These are phyloP conservation scores for Forbesichthys agassizii DNA, from an alignment of 2,113 vertebrate genomes.

Conservation along the genomic window DNA sequence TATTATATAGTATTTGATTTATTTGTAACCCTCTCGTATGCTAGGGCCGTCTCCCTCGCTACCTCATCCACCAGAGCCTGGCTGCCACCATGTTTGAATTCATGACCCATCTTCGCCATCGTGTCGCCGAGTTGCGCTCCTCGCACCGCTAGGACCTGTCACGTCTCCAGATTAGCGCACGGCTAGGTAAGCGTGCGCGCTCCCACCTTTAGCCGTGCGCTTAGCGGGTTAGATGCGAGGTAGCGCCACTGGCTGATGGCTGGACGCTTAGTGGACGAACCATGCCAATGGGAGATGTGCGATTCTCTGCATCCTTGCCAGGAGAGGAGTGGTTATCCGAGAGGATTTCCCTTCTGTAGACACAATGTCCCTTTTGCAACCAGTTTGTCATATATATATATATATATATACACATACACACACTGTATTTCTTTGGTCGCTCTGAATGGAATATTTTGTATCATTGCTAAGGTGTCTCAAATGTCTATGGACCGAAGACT, in stretches of 20 bases:
- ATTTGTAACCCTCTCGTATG: neutral
- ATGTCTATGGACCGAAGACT: constrained; percentile 5
- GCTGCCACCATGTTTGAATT: constrained; percentile 98
- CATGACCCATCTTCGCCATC: constrained; percentile 87
- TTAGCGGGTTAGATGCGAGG: neutral
- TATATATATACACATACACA: constrained; percentile 1
- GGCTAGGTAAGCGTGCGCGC: neutral
- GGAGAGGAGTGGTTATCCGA: constrained; percentile 2
- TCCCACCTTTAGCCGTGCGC: constrained; percentile 16
- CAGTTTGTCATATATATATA: neutral
- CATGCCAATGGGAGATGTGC: constrained; percentile 8
- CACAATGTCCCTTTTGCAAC: neutral
- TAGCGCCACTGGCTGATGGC: constrained; percentile 2
- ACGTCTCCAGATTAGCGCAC: neutral
- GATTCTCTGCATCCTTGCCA: constrained; percentile 23
- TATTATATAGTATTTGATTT: no score
- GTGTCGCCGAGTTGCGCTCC: constrained; percentile 75
- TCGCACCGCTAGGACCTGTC: constrained; percentile 28
- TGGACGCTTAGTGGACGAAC: neutral
- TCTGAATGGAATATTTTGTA: neutral
- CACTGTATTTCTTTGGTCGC: neutral
- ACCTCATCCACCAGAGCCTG: constrained; percentile 95
- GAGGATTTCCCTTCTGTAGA: constrained; percentile 2
- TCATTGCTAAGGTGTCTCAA: neutral
- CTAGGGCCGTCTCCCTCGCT: constrained; percentile 92